A percentile compares a stretch with the other conserved stretches of the same genome.
phyloP scores from a whole-genome alignment of 1,140 invertebrate genomes.

The Nixonia krombeini region DNA sequence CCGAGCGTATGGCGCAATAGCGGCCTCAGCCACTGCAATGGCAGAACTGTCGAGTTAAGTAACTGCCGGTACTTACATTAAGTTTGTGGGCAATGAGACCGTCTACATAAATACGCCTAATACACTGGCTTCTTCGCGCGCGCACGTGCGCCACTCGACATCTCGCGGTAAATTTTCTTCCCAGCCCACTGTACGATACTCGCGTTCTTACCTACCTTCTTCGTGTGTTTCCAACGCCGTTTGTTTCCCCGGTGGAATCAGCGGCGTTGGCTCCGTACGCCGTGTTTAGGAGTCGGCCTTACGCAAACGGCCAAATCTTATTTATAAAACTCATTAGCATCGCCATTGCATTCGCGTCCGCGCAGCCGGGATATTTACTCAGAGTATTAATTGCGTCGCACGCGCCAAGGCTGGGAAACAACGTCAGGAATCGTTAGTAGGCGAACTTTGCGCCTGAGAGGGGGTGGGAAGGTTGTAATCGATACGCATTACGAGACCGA shows the following conservation, averaged over 20 bases:
- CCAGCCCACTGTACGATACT: slow-evolving; percentile 38
- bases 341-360: not conserved
- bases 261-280: not conserved
- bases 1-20: slow-evolving; percentile 1
- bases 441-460: too few relatives aligned
- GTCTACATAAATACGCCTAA: slow-evolving; percentile 66
- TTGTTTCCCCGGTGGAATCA: not conserved
- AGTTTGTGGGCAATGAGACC: slow-evolving; percentile 66
- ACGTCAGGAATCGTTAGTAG: too few relatives aligned
- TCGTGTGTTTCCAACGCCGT: slow-evolving; percentile 1
- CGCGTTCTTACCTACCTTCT: slow-evolving; percentile 20
- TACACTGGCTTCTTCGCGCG: slow-evolving; percentile 43
- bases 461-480: too few relatives aligned
- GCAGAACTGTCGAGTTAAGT: slow-evolving; percentile 66
- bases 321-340: too few relatives aligned
- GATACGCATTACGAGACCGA: not conserved
- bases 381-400: too few relatives aligned
- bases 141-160: slow-evolving; percentile 7
- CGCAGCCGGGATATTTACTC: too few relatives aligned
- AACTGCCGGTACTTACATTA: slow-evolving; percentile 66
- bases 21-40: slow-evolving; percentile 47
- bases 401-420: too few relatives aligned
- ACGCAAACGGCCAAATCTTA: not conserved
- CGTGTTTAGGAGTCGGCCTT: not conserved
- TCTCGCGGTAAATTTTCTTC: slow-evolving; percentile 49